Percentiles rank a stretch among this genome's conserved stretches.
Evolutionary conservation across 2,797 vertebrate species (phyloP).

Genomic region (Synanceia verrucosa): DNA sequence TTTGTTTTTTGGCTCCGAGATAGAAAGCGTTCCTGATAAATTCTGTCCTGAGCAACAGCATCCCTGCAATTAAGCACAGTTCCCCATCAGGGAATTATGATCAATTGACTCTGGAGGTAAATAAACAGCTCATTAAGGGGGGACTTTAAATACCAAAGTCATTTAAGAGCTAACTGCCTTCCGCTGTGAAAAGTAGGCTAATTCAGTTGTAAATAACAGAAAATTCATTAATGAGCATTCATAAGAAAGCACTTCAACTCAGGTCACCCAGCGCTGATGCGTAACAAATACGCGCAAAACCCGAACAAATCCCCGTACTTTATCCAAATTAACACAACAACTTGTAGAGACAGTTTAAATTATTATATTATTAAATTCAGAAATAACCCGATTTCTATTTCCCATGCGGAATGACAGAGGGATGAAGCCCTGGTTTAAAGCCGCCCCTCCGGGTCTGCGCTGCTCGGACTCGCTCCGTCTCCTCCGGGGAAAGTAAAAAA

Average conservation of each 20-base stretch:
- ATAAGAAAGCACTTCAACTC: not conserved
- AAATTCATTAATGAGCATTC: not conserved
- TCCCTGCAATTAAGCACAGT: not conserved
- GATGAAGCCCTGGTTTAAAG: not conserved
- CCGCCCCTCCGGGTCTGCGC: not conserved
- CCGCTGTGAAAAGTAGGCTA: not conserved
- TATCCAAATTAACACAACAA: not conserved
- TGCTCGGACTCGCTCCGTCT: not conserved
- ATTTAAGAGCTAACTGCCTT: not conserved
- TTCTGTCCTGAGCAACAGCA: not conserved
- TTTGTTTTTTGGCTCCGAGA: not conserved
- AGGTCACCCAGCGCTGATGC: not conserved
- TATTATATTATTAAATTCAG: rapidly evolving
- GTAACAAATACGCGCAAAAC: constrained; percentile 15
- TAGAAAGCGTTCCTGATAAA: not conserved
- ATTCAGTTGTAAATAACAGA: too few relatives aligned
- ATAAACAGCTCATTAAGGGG: not conserved
- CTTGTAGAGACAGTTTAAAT: too few relatives aligned
- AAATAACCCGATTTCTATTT: not conserved
- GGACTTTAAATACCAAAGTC: not conserved
- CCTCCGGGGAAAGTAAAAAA: constrained; percentile 9
- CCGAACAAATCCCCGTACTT: not conserved
- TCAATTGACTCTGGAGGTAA: not conserved
- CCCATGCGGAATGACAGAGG: too few relatives aligned
- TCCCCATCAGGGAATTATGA: not conserved